A percentile compares a stretch with the other conserved stretches of the same genome.
Evolutionary conservation across 2,888 invertebrate species (phyloP).

Genomic region (Ophion costatus): DNA sequence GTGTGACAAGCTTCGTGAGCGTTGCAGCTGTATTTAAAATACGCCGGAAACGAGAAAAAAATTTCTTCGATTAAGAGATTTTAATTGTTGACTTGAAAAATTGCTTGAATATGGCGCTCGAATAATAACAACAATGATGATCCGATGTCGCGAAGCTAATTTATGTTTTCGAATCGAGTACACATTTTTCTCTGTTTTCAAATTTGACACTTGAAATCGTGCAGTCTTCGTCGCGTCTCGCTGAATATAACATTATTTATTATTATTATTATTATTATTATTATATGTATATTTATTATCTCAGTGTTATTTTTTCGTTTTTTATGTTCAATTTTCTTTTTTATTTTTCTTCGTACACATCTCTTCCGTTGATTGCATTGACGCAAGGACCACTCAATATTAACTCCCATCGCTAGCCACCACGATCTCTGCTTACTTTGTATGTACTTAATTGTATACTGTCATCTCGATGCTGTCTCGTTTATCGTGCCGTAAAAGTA

Average conservation of each 20-base stretch:
- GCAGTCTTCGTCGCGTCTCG: not conserved
- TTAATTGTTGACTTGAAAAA: too few relatives aligned
- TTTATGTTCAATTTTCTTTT: conserved; percentile 31
- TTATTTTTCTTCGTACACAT: conserved; percentile 42
- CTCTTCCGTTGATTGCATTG: conserved; percentile 82
- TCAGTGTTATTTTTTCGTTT: conserved; percentile 56
- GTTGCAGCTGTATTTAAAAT: conserved; percentile 18
- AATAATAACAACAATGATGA: too few relatives aligned
- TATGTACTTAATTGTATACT: conserved; percentile 74
- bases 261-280: not conserved
- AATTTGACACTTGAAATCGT: not conserved
- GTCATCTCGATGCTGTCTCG: conserved; percentile 66
- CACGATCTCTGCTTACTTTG: conserved; percentile 82
- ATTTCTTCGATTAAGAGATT: not conserved
- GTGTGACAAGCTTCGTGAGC: conserved; percentile 14
- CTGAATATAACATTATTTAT: not conserved
- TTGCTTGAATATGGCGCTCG: too few relatives aligned
- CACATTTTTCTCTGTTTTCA: not conserved
- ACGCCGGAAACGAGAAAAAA: not conserved
- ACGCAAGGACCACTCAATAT: conserved; percentile 92
- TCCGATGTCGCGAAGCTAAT: not conserved
- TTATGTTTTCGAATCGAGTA: not conserved
- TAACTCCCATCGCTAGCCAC: conserved; percentile 82
- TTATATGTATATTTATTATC: conserved; percentile 59
- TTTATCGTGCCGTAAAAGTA: not conserved